Percentiles rank a stretch among this genome's conserved stretches.
These are phyloP conservation scores for Saimiri boliviensis DNA, from an alignment of 2,113 vertebrate species.

Conservation along the genomic window DNA sequence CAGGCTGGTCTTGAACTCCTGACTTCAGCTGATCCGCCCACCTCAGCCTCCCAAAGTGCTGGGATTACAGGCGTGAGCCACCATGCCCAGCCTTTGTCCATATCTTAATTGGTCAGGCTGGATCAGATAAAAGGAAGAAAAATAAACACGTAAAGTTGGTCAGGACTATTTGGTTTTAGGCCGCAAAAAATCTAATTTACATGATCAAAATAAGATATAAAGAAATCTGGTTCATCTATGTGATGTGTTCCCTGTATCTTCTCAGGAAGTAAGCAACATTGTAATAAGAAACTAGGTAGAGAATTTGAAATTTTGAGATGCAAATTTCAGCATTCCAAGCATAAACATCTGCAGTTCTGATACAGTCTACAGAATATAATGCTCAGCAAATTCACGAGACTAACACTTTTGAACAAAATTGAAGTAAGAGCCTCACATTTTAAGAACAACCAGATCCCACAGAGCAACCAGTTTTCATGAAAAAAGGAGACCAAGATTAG, in stretches of 20 bases:
- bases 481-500: not conserved
- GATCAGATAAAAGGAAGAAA: not conserved
- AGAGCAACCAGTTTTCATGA: not conserved
- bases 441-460: not conserved
- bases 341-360: slow-evolving; percentile 21
- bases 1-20: too few species aligned
- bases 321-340: not conserved
- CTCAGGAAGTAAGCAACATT: not conserved
- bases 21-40: too few species aligned
- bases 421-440: not conserved
- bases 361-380: not conserved
- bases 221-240: not conserved
- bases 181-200: not conserved
- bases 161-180: not conserved
- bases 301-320: slow-evolving; percentile 2
- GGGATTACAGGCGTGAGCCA: too few species aligned
- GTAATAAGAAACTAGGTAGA: not conserved
- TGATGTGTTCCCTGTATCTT: not conserved
- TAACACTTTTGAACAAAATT: slow-evolving; percentile 33
- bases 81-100: not conserved
- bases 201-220: not conserved
- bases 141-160: slow-evolving; percentile 9
- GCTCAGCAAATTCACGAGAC: not conserved
- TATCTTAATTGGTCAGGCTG: slow-evolving; percentile 19
- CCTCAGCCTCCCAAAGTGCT: too few species aligned